Evolutionary conservation across 2,797 vertebrate species (phyloP).

Genomic region (Galagoides demidoff): DNA sequence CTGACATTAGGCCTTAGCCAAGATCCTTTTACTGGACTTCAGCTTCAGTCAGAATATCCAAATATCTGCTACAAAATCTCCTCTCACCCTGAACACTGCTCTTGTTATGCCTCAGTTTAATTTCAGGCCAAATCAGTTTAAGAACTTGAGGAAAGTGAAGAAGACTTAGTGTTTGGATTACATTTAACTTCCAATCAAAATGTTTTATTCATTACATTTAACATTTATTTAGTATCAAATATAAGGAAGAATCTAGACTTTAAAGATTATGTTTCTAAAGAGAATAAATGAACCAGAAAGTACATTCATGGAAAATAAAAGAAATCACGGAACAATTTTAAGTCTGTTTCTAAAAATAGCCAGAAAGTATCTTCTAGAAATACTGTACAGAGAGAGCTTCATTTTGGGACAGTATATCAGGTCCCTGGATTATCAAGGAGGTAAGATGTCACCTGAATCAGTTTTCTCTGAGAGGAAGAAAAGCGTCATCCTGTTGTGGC

Average conservation of each 20-base stretch:
- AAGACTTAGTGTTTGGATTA: background rate
- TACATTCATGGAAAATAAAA: background rate
- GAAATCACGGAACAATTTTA: background rate
- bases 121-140: background rate
- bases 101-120: background rate
- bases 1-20: background rate
- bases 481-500: background rate
- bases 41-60: background rate
- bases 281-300: background rate
- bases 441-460: background rate
- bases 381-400: background rate
- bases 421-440: background rate
- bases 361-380: background rate
- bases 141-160: background rate
- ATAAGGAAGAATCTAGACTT: background rate
- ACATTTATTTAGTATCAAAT: background rate
- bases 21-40: background rate
- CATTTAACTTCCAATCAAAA: background rate
- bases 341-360: background rate
- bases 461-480: background rate
- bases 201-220: background rate
- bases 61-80: background rate
- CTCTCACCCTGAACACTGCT: background rate
- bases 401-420: background rate
- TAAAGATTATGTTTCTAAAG: background rate